Evolutionary conservation across 2,888 invertebrate genomes (phyloP).

Genomic region (Drosophila incognita): DNA sequence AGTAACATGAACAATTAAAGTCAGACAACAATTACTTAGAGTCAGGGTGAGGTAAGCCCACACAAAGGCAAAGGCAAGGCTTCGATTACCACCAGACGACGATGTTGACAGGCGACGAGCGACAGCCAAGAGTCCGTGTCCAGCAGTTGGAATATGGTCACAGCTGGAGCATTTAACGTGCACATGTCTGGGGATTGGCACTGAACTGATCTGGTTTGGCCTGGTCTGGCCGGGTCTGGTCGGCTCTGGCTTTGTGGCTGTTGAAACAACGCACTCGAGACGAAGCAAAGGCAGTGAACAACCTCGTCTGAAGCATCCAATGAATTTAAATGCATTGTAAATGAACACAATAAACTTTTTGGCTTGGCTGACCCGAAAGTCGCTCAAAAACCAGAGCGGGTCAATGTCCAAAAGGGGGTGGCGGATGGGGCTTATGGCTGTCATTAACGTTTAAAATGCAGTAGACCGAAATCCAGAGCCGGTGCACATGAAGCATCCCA

Average conservation of each 20-base stretch:
- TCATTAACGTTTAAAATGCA: slow-evolving; percentile 65
- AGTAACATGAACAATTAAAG: slow-evolving; percentile 41
- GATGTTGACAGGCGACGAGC: slow-evolving; percentile 39
- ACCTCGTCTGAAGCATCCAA: slow-evolving; percentile 43
- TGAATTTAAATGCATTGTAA: slow-evolving; percentile 73
- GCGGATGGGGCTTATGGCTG: slow-evolving; percentile 57
- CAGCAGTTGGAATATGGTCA: slow-evolving; percentile 1
- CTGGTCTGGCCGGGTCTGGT: slow-evolving; percentile 14
- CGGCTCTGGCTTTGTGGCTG: slow-evolving; percentile 46
- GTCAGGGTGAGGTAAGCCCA: slow-evolving; percentile 1
- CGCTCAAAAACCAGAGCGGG: slow-evolving; percentile 10
- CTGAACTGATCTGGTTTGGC: slow-evolving; percentile 10
- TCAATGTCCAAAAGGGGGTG: slow-evolving; percentile 17
- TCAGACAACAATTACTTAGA: slow-evolving; percentile 38
- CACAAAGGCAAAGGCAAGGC: slow-evolving; percentile 31
- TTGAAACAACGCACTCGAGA: slow-evolving; percentile 50
- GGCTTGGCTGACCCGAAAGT: slow-evolving; percentile 58
- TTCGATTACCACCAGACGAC: slow-evolving; percentile 52
- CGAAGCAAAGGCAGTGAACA: slow-evolving; percentile 27
- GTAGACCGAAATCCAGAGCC: slow-evolving; percentile 57
- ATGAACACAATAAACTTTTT: slow-evolving; percentile 77
- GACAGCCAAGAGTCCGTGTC: slow-evolving; percentile 23
- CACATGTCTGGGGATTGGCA: slow-evolving; percentile 24
- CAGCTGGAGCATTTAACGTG: slow-evolving; percentile 21
- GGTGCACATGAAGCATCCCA: slow-evolving; percentile 47